Conservation (phyloP, 2,888 invertebrate genomes). For the Caenorhabditis virilis region DNA sequence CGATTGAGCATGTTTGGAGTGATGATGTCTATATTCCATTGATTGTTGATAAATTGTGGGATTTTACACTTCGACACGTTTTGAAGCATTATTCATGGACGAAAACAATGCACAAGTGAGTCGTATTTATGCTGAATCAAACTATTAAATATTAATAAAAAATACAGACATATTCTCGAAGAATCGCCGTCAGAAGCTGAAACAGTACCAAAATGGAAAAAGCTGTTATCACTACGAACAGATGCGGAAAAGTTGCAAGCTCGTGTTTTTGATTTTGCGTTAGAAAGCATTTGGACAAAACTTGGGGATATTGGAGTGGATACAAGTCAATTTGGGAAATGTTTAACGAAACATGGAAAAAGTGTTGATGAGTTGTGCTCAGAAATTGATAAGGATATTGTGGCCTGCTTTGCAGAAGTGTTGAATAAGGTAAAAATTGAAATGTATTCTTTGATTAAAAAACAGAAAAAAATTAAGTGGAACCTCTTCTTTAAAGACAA, state of each 20-base stretch:
- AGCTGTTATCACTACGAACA: slow-evolving; percentile 13
- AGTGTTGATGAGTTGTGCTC: slow-evolving; percentile 23
- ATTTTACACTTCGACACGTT: slow-evolving; percentile 82
- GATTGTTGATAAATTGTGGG: slow-evolving; percentile 80
- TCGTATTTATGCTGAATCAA: slow-evolving; percentile 2
- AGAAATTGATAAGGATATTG: slow-evolving; percentile 22
- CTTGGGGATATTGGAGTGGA: slow-evolving; percentile 51
- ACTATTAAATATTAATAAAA: slow-evolving; percentile 1
- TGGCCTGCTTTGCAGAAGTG: slow-evolving; percentile 10
- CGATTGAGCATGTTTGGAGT: slow-evolving; percentile 74
- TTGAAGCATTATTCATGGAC: slow-evolving; percentile 75
- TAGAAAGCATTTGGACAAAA: slow-evolving; percentile 48
- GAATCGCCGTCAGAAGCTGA: background rate
- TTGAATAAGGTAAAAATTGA: slow-evolving; percentile 18
- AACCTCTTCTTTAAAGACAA: background rate
- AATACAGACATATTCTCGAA: slow-evolving; percentile 13
- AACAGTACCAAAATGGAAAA: slow-evolving; percentile 10
- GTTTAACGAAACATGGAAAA: slow-evolving; percentile 36
- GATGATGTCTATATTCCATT: slow-evolving; percentile 81
- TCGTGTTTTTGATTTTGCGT: slow-evolving; percentile 39
- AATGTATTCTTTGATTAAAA: background rate
- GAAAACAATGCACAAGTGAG: slow-evolving; percentile 30
- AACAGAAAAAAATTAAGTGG: too few species aligned
- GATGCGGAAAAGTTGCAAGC: slow-evolving; percentile 27
- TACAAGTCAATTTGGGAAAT: slow-evolving; percentile 54